Conservation (phyloP, 2,888 invertebrate species). For the Rosalia funebris region DNA sequence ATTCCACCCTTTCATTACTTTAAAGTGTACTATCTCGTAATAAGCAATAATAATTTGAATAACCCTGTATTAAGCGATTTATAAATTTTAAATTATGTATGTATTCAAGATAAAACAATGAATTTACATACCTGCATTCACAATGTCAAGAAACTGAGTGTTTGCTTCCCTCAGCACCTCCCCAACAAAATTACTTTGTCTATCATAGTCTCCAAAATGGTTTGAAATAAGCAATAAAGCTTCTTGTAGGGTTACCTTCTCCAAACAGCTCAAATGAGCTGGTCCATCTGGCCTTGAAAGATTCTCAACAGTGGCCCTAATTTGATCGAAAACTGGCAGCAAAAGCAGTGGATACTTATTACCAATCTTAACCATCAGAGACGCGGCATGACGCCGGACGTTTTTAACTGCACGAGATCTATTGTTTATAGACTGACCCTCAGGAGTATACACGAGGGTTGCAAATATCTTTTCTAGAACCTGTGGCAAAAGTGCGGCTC, state of each 20-base stretch:
- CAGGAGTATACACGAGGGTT: conserved; percentile 78
- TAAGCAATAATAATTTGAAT: too few relatives aligned
- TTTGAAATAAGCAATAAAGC: conserved; percentile 86
- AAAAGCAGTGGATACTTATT: conserved; percentile 87
- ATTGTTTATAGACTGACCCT: conserved; percentile 67
- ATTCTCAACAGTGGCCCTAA: conserved; percentile 79
- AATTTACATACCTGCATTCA: conserved; percentile 61
- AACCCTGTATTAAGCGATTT: too few relatives aligned
- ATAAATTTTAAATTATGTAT: too few relatives aligned
- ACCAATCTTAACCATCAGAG: conserved; percentile 88
- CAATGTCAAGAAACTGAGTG: conserved; percentile 73
- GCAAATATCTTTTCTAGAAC: conserved; percentile 91
- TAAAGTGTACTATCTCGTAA: too few relatives aligned
- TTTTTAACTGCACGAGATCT: conserved; percentile 41
- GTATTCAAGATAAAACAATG: too few relatives aligned
- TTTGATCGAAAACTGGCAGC: conserved; percentile 86
- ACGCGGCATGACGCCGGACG: conserved; percentile 83
- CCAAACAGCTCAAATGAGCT: conserved; percentile 79
- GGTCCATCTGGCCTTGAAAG: conserved; percentile 74
- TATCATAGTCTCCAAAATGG: conserved; percentile 86
- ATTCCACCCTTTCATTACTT: too few relatives aligned
- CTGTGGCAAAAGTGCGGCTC: conserved; percentile 76
- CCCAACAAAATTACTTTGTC: conserved; percentile 73
- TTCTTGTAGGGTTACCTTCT: conserved; percentile 84
- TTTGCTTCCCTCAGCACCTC: conserved; percentile 77